Conservation (phyloP, 2,888 invertebrate species). For the Dendrolimus houi region DNA sequence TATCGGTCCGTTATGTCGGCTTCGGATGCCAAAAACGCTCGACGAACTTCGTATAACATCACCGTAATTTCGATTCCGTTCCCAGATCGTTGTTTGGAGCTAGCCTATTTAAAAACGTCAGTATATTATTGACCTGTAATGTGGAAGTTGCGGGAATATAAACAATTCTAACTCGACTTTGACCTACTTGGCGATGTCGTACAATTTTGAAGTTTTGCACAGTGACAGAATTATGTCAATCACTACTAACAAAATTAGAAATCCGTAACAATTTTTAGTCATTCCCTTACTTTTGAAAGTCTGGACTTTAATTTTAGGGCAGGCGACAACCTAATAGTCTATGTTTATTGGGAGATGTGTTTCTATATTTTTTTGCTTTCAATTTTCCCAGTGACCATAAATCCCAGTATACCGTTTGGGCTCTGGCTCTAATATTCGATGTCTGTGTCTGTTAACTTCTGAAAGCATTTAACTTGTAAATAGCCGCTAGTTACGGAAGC, state of each 20-base stretch:
- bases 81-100: slow-evolving; percentile 37
- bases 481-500: slow-evolving; percentile 20
- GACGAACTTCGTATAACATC: slow-evolving; percentile 27
- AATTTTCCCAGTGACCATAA: too few relatives aligned
- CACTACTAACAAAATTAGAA: not conserved
- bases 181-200: not conserved
- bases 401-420: too few relatives aligned
- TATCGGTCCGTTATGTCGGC: slow-evolving; percentile 36
- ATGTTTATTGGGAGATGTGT: too few relatives aligned
- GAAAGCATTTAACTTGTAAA: not conserved
- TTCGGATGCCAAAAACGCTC: slow-evolving; percentile 42
- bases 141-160: not conserved
- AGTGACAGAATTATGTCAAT: not conserved
- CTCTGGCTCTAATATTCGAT: too few relatives aligned
- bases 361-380: too few relatives aligned
- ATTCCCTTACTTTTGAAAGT: too few relatives aligned
- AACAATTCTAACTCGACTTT: not conserved
- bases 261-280: too few relatives aligned
- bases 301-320: too few relatives aligned
- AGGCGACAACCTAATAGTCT: too few relatives aligned
- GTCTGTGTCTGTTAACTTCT: not conserved
- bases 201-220: not conserved
- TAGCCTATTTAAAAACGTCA: not conserved
- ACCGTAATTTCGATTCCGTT: slow-evolving; percentile 49
- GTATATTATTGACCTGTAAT: not conserved